Percentiles rank a stretch among this genome's conserved stretches.
Conservation (phyloP, 2,797 vertebrate genomes). For the Pygocentrus nattereri region DNA sequence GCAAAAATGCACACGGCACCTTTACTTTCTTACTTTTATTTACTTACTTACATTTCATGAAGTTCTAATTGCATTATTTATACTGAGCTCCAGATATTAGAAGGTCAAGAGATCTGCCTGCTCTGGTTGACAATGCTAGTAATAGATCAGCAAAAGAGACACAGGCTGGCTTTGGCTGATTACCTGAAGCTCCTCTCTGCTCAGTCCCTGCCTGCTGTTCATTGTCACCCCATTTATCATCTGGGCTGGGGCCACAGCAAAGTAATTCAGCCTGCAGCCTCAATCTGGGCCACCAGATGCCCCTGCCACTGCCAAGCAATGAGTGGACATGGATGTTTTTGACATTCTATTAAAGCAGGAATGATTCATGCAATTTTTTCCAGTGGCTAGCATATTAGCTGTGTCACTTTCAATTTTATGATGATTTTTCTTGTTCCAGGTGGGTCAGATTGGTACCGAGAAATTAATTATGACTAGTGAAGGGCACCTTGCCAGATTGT, state of each 20-base stretch:
- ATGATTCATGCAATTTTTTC: slow-evolving; percentile 9
- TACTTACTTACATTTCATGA: too few species aligned
- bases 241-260: background rate
- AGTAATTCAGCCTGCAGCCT: slow-evolving; percentile 1
- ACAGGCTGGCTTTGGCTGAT: background rate
- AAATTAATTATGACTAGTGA: background rate
- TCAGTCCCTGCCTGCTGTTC: background rate
- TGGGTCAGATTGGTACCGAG: background rate
- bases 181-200: background rate
- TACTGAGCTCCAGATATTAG: slow-evolving; percentile 6
- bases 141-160: slow-evolving; percentile 17
- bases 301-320: background rate
- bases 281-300: background rate
- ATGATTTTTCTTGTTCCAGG: background rate
- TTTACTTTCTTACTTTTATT: background rate
- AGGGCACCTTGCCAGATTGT: background rate
- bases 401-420: slow-evolving; percentile 20
- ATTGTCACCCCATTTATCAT: slow-evolving; percentile 7
- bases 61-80: background rate
- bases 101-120: background rate
- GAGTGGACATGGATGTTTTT: background rate
- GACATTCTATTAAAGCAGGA: background rate
- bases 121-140: background rate
- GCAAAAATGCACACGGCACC: background rate
- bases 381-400: background rate